Evolutionary conservation across 1,140 invertebrate genomes (phyloP).

Genomic region (Zaprionus lachaisei): DNA sequence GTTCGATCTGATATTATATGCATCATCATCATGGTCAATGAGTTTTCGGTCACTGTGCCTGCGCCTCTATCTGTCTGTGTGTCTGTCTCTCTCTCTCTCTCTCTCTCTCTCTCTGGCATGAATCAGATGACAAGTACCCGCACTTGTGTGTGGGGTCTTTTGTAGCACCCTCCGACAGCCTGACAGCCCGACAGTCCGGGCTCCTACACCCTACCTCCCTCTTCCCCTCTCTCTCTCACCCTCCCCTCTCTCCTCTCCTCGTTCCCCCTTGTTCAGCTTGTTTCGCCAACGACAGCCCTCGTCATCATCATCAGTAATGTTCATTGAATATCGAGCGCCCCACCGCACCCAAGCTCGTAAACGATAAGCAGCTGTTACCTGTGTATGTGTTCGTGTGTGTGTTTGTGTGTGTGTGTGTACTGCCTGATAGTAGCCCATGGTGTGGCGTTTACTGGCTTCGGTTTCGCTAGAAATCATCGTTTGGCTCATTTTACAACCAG

Average conservation of each 20-base stretch:
- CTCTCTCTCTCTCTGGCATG: conserved; percentile 38
- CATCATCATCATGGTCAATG: conserved; percentile 74
- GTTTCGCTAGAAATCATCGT: conserved; percentile 66
- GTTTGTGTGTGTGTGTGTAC: conserved; percentile 1
- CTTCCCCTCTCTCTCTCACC: no score
- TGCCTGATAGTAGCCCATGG: conserved; percentile 48
- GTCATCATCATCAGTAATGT: conserved; percentile 53
- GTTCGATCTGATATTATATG: conserved; percentile 47
- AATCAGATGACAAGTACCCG: conserved; percentile 54
- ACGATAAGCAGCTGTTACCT: conserved; percentile 66
- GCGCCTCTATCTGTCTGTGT: neutral
- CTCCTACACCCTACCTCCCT: neutral
- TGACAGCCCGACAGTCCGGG: neutral
- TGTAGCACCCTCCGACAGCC: conserved; percentile 7
- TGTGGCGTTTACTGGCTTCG: conserved; percentile 20
- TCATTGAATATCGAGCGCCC: conserved; percentile 68
- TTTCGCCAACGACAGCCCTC: conserved; percentile 25
- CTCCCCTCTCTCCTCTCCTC: neutral
- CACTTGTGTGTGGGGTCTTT: conserved; percentile 20
- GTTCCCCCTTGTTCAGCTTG: neutral
- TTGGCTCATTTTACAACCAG: conserved; percentile 61
- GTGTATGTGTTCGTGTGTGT: neutral
- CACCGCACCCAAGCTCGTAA: conserved; percentile 52
- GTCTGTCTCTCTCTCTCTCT: conserved; percentile 16
- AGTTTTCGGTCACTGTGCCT: conserved; percentile 40